phyloP scores from a whole-genome alignment of 1,140 invertebrate species.

The Melitaea cinxia region DNA sequence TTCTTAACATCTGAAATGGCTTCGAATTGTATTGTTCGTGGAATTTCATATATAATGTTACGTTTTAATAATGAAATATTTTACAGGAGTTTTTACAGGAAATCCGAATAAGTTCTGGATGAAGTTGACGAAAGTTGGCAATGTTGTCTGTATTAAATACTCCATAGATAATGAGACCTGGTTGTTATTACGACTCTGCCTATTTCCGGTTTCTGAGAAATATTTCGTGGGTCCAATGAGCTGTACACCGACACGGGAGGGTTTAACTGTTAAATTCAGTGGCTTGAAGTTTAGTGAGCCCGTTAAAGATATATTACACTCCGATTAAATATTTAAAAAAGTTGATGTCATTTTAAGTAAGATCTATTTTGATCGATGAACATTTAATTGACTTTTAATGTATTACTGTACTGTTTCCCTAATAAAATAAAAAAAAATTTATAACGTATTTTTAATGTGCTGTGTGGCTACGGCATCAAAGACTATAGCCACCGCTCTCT shows the following conservation, averaged over 20 bases:
- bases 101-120: conserved; percentile 62
- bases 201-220: conserved; percentile 37
- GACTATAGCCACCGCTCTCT: too few species aligned
- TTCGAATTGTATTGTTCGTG: too few species aligned
- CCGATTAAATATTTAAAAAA: conserved; percentile 40
- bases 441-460: too few species aligned
- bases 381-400: too few species aligned
- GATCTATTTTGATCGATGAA: too few species aligned
- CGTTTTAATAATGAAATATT: not conserved
- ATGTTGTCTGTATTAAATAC: conserved; percentile 59
- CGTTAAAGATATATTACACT: conserved; percentile 52
- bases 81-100: conserved; percentile 51
- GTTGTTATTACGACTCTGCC: conserved; percentile 54
- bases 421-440: too few species aligned
- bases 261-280: conserved; percentile 49
- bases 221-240: conserved; percentile 55
- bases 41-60: too few species aligned
- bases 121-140: conserved; percentile 46
- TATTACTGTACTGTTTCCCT: too few species aligned
- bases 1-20: too few species aligned
- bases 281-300: conserved; percentile 43
- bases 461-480: too few species aligned
- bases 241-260: conserved; percentile 53
- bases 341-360: too few species aligned
- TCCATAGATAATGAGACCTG: conserved; percentile 54